Evolutionary conservation across 1,140 invertebrate genomes (phyloP), one percentile per base, ranked within the genome.

Genomic region (Argopecten irradians): DNA sequence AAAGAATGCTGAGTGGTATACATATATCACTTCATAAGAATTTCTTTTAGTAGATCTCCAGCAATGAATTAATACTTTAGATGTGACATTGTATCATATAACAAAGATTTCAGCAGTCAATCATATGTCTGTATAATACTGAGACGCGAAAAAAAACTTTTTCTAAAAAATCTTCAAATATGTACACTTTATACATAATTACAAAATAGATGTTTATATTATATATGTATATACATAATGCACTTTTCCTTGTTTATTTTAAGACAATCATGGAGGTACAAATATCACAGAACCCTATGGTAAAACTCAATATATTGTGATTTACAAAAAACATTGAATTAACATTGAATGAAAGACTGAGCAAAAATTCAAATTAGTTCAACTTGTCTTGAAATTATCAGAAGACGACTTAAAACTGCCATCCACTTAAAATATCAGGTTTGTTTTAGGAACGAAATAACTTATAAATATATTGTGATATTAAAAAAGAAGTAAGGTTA

Each of bases 321-420:
- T 8, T 71, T 11, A 71, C 55, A 71, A n/a, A n/a, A n/a, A n/a
- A 71, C 14, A 71, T n/a, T 28, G 22, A 71, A 46, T n/a, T 28
- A 71, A 71, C 55, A 71, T n/a, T 71, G 22, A 71, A 71, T 71
- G 55, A 71, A 71, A 71, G 55, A 71, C 55, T 71, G 55, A 71
- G 55, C 55, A 71, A 71, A 71, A 71, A 71, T 71, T 71, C 55
- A 71, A 71, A 46, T 28, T 71, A 71, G 28, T n/a, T 71, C 55
- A 71, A 71, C n/a, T 16, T 28, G 16, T 71, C 22, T 71, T 28
- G 7, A 16, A 39, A 28, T 71, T 16, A 71, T 5, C 55, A 28
- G 2, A 71, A 71, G 5, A 71, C 5, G 8, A 71, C 55, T 28
- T 16, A 16, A 16, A 71, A 71, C n/a, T n/a, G n/a, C n/a, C n/a